These are phyloP conservation scores for Drosophila littoralis DNA, from an alignment of 1,140 invertebrate species.

Conservation along the genomic window DNA sequence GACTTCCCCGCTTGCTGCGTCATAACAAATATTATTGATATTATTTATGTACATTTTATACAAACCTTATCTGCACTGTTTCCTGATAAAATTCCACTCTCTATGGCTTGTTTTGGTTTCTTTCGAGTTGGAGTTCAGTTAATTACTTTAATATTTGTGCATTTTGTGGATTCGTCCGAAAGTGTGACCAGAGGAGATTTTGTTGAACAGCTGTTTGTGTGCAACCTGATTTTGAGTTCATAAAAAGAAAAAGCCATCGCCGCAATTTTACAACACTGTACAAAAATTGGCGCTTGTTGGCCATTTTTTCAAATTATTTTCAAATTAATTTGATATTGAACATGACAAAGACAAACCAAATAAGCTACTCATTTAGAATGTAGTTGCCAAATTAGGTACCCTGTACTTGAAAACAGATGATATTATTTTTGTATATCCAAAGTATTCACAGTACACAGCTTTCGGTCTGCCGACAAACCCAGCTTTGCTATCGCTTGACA, in stretches of 20 bases:
- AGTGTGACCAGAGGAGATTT: constrained; percentile 23
- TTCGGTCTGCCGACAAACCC: too few species aligned
- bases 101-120: neutral
- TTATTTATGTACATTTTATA: constrained; percentile 2
- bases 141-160: constrained; percentile 18
- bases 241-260: too few species aligned
- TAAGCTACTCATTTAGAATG: too few species aligned
- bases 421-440: too few species aligned
- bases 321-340: too few species aligned
- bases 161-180: neutral
- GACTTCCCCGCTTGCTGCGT: constrained; percentile 43
- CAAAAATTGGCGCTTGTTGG: neutral
- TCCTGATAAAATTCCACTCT: too few species aligned
- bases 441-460: too few species aligned
- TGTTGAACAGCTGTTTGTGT: constrained; percentile 7
- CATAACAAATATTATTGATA: constrained; percentile 15
- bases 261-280: constrained; percentile 1
- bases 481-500: too few species aligned
- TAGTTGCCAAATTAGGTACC: too few species aligned
- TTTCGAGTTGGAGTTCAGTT: neutral
- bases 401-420: too few species aligned
- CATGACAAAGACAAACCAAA: too few species aligned
- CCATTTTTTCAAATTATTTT: neutral
- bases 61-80: constrained; percentile 33
- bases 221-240: neutral